These are phyloP conservation scores for Eristalis intricaria DNA, from an alignment of 2,888 invertebrate species.

Conservation along the genomic window DNA sequence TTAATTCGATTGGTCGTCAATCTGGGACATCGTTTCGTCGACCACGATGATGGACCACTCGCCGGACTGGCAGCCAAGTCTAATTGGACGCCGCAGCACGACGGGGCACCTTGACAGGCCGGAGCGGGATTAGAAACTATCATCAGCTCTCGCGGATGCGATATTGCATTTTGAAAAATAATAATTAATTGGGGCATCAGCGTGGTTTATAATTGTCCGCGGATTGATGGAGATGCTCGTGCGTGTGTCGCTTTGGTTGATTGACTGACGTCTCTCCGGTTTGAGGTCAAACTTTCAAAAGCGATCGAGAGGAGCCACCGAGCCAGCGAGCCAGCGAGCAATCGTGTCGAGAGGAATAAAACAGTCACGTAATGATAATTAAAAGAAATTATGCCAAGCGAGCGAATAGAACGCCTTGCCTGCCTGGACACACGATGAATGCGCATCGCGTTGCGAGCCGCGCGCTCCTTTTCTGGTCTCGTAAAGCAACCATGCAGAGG, in stretches of 20 bases:
- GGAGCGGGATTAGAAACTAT: constrained; percentile 32
- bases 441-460: background rate
- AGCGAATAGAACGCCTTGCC: no score
- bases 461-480: constrained; percentile 43
- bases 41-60: constrained; percentile 34
- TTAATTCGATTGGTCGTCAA: constrained; percentile 40
- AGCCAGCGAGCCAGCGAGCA: constrained; percentile 5
- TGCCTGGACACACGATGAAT: constrained; percentile 12
- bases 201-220: constrained; percentile 59
- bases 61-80: background rate
- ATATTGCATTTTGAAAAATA: constrained; percentile 71
- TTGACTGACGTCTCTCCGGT: constrained; percentile 59
- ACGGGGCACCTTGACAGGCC: background rate
- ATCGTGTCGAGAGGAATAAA: constrained; percentile 50
- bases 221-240: constrained; percentile 39
- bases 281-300: constrained; percentile 72
- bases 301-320: constrained; percentile 56
- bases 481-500: constrained; percentile 46
- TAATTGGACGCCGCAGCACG: constrained; percentile 46
- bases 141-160: constrained; percentile 44
- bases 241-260: background rate
- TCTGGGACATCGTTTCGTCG: constrained; percentile 55
- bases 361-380: constrained; percentile 72
- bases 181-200: constrained; percentile 70
- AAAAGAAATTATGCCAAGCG: constrained; percentile 64